These are phyloP conservation scores for Diadophis punctatus DNA, from an alignment of 2,113 vertebrate species.

Conservation along the genomic window DNA sequence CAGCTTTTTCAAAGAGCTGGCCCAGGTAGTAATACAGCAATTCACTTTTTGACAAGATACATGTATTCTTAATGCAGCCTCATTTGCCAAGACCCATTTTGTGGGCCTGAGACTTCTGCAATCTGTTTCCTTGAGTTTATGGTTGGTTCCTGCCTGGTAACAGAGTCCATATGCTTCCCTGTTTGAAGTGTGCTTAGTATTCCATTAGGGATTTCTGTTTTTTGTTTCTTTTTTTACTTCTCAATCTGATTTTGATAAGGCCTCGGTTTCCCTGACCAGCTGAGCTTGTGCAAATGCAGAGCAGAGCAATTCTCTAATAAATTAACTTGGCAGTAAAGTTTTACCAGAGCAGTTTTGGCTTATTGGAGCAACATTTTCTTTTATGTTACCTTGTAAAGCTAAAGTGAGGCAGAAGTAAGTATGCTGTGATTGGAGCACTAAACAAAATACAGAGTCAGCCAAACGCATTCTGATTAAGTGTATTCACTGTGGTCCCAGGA, in stretches of 20 bases:
- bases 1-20: not conserved
- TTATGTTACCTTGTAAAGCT: conserved; percentile 66
- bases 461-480: conserved; percentile 41
- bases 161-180: conserved; percentile 72
- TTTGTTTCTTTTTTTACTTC: conserved; percentile 53
- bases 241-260: conserved; percentile 76
- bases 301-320: conserved; percentile 59
- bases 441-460: conserved; percentile 55
- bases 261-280: conserved; percentile 63
- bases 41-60: not conserved
- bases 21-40: conserved; percentile 28
- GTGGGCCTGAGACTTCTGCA: conserved; percentile 44
- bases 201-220: conserved; percentile 70
- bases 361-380: conserved; percentile 64
- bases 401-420: conserved; percentile 55
- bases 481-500: conserved; percentile 54
- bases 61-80: conserved; percentile 24
- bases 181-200: conserved; percentile 77
- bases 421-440: conserved; percentile 40
- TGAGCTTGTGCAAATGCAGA: conserved; percentile 70
- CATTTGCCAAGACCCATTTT: conserved; percentile 50
- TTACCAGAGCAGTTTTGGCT: conserved; percentile 66
- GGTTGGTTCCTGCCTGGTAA: conserved; percentile 69
- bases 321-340: conserved; percentile 63
- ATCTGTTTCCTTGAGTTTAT: conserved; percentile 54